Percentiles rank a stretch among this genome's conserved stretches.
phyloP scores from a whole-genome alignment of 2,888 invertebrate genomes.

The Adelognathus sp. region DNA sequence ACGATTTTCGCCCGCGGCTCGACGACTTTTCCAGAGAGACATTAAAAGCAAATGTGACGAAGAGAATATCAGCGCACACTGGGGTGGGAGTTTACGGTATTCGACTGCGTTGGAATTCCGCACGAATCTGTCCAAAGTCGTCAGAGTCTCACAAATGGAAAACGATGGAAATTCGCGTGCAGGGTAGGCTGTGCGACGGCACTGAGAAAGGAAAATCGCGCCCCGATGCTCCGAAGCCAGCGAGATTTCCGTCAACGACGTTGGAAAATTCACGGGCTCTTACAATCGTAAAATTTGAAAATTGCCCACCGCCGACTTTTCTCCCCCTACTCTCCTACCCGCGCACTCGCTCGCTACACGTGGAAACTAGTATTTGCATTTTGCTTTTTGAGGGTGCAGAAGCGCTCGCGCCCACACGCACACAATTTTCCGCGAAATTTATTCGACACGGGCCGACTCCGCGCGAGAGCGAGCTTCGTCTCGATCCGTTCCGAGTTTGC shows the following conservation, averaged over 20 bases:
- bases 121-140: background rate
- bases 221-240: conserved; percentile 23
- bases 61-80: conserved; percentile 39
- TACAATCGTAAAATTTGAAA: conserved; percentile 71
- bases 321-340: background rate
- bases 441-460: conserved; percentile 59
- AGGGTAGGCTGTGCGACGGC: conserved; percentile 23
- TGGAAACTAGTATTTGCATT: conserved; percentile 65
- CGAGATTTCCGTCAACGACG: conserved; percentile 28
- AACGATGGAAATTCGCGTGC: conserved; percentile 40
- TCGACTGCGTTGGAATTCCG: conserved; percentile 20
- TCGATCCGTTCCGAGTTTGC: conserved; percentile 6
- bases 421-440: conserved; percentile 68
- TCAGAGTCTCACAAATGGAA: conserved; percentile 14
- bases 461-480: background rate
- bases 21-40: conserved; percentile 61
- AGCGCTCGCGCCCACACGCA: conserved; percentile 11
- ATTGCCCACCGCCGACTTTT: conserved; percentile 57
- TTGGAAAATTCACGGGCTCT: conserved; percentile 58
- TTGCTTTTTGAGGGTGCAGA: conserved; percentile 64
- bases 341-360: background rate
- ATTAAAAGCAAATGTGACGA: conserved; percentile 66
- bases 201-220: conserved; percentile 32
- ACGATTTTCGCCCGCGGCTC: conserved; percentile 61
- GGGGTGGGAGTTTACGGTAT: conserved; percentile 38